Evolutionary conservation across 2,888 invertebrate species (phyloP).

Genomic region (Augiades crinisus): DNA sequence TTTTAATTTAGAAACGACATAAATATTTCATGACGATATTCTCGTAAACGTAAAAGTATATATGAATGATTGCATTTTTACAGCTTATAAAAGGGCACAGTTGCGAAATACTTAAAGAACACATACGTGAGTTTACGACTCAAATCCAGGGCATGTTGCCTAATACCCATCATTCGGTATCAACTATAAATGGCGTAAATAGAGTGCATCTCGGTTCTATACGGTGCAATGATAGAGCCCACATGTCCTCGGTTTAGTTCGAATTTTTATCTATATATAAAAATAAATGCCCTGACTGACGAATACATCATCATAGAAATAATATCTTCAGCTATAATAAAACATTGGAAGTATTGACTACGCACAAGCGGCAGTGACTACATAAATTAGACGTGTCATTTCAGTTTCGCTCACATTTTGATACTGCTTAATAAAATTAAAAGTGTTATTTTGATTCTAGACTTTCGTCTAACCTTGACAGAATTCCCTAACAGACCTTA

Average conservation of each 20-base stretch:
- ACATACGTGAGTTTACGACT: constrained; percentile 15
- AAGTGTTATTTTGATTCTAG: constrained; percentile 29
- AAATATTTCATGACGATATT: constrained; percentile 1
- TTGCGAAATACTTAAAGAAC: constrained; percentile 18
- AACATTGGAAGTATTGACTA: too few relatives aligned
- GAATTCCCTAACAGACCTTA: constrained; percentile 57
- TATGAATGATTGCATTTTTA: constrained; percentile 17
- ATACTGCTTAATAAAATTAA: constrained; percentile 17
- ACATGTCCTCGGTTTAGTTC: constrained; percentile 50
- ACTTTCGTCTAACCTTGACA: constrained; percentile 41
- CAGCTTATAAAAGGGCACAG: constrained; percentile 5
- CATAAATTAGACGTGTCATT: too few relatives aligned
- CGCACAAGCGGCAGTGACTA: too few relatives aligned
- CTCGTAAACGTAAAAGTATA: background rate
- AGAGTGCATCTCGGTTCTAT: constrained; percentile 35
- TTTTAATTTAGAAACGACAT: constrained; percentile 5
- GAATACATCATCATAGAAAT: too few relatives aligned
- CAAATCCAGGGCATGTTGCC: constrained; percentile 20
- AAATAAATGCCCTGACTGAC: too few relatives aligned
- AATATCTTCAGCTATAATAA: too few relatives aligned
- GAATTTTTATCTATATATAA: constrained; percentile 34
- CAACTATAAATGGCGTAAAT: constrained; percentile 11
- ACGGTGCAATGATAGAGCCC: constrained; percentile 60
- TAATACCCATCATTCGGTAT: constrained; percentile 14
- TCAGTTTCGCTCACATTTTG: too few relatives aligned